Evolutionary conservation across 2,888 invertebrate species (phyloP).

Genomic region (Papilio demoleus): DNA sequence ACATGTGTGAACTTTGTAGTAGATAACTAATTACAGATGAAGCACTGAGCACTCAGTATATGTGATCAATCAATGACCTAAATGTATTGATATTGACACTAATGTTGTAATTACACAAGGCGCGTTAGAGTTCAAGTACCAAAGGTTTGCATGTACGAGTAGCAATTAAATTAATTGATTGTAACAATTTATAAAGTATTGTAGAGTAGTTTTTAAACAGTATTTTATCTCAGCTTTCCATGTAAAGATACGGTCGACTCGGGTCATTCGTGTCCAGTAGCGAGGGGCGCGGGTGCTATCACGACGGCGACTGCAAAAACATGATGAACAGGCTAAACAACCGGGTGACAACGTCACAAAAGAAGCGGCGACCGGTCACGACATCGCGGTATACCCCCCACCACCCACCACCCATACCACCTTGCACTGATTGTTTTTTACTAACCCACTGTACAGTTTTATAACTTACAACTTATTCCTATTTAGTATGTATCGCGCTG

Average conservation of each 20-base stretch:
- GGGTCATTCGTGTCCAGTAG: neutral
- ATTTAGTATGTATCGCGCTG: neutral
- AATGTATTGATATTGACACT: neutral
- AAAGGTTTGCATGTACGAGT: no score
- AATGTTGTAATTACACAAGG: no score
- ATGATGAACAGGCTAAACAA: constrained; percentile 29
- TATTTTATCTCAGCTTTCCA: no score
- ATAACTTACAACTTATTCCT: neutral
- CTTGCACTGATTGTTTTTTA: neutral
- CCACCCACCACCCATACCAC: neutral
- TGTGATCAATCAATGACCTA: neutral
- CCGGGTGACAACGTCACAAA: constrained; percentile 11
- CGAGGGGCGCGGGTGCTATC: constrained; percentile 2
- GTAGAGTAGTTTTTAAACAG: no score
- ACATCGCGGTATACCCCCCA: neutral
- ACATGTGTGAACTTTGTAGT: neutral
- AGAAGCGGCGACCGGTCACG: constrained; percentile 9
- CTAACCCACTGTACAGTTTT: neutral
- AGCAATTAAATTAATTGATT: no score
- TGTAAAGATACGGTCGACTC: no score
- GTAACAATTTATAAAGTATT: no score
- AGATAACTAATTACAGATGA: neutral
- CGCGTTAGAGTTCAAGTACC: no score
- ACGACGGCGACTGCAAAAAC: constrained; percentile 17
- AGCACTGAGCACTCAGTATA: neutral